Evolutionary conservation across 2,113 vertebrate species (phyloP).

Genomic region (Leptodactylus fuscus): DNA sequence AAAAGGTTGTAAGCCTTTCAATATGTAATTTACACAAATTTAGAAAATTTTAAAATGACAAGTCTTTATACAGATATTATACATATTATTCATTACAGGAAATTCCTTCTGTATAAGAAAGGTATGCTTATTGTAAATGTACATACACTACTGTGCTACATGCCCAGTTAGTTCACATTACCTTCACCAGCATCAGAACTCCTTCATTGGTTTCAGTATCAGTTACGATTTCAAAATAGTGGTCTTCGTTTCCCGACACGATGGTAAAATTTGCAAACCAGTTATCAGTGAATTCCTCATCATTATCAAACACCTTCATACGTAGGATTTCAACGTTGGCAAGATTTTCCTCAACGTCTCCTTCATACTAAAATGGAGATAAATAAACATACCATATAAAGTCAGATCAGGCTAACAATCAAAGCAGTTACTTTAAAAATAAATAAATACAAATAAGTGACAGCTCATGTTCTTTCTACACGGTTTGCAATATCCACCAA

Average conservation of each 20-base stretch:
- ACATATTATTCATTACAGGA: too few relatives aligned
- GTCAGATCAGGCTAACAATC: background rate
- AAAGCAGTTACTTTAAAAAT: too few relatives aligned
- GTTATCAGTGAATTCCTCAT: slow-evolving; percentile 84
- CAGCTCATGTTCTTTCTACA: too few relatives aligned
- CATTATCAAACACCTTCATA: slow-evolving; percentile 82
- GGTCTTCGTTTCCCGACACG: slow-evolving; percentile 85
- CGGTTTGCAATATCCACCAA: too few relatives aligned
- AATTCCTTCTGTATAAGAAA: too few relatives aligned
- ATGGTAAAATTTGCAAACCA: slow-evolving; percentile 87
- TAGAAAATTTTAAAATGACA: too few relatives aligned
- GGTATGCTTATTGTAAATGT: too few relatives aligned
- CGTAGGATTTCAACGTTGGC: slow-evolving; percentile 81
- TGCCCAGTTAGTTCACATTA: slow-evolving; percentile 62
- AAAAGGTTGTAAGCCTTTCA: too few relatives aligned
- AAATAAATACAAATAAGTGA: too few relatives aligned
- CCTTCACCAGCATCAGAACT: slow-evolving; percentile 86
- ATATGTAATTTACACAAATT: too few relatives aligned
- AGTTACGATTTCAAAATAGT: slow-evolving; percentile 86
- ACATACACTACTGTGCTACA: too few relatives aligned
- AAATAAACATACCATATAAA: background rate
- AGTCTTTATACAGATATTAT: too few relatives aligned
- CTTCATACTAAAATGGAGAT: slow-evolving; percentile 78
- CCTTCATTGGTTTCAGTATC: slow-evolving; percentile 89
- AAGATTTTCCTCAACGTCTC: slow-evolving; percentile 84